Base-by-base conservation (phyloP, 1,140 invertebrate genomes). In the Belonocnema kinseyi region DNA sequence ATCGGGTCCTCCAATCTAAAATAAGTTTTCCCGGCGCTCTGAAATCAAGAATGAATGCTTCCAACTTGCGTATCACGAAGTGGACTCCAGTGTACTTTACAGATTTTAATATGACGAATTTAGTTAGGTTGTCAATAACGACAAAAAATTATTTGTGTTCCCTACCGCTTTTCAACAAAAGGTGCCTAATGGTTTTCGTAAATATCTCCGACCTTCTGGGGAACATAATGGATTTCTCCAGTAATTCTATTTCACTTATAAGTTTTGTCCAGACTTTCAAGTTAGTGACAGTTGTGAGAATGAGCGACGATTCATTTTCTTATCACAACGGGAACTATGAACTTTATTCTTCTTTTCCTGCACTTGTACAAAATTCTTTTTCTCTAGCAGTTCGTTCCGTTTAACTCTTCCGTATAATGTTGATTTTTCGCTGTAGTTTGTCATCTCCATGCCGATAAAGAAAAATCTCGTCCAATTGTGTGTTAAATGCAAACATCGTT, bases 1-100 rank as follows among this genome's bases (percentile, higher is more conserved):
- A 87, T 6, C 79, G 72, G 52, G 73, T 77, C 40, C 87, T 86
- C 52, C 82, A 54, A 70, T 89, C 88, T 0, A 77, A 50, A 17
- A 72, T 72, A 10, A 72, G 13, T 16, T n/a, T 46, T 40, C 50
- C 71, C 19, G 71, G 71, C 16, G 71, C 71, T 50, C 71, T 40
- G 14, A 72, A 73, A n/a, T 73, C 72, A 3, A 73, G 11, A 6
- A 16, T 13, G 12, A 8, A 73, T 4, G 46, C 10, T 73, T 51
- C 72, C 40, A 73, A 21, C 12, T 51, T 33, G 26, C 26, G 26
- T 26, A 26, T 26, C 26, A 26, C 26, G 1, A 3, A 3, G 26
- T 26, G 1, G 1, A 26, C 26, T 26, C 1, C 1, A 3, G 26
- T 26, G 26, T 26, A 1, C 26, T 26, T 26, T 26, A 26, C 26